Evolutionary conservation across 2,888 invertebrate species (phyloP), one percentile per base, ranked within the genome.

Genomic region (Eupithecia abbreviata): DNA sequence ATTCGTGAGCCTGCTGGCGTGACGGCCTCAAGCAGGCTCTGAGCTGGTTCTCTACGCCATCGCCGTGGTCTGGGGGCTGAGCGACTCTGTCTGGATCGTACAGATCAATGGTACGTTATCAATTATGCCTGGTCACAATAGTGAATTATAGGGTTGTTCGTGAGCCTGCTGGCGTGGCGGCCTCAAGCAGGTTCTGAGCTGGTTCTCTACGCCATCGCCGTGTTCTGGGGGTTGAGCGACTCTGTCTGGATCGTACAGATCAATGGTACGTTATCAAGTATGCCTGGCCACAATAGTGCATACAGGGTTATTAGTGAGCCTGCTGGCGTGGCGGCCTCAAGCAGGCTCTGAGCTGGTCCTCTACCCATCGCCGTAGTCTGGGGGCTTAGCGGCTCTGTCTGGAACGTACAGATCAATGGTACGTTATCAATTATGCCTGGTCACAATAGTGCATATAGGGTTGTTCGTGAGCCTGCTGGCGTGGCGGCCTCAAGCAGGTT

Each of bases 381-480:
- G 96, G 97, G 96, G 0, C 87, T 96, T 65, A 95, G 96, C 10
- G 97, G 97, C 86, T 96, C 96, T 0, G 92, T 96, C 7, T 96
- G 96, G 96, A 94, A 96, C 73, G 96, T 96, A 6, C 96, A 96
- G 85, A 95, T 96, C 7, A 96, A 96, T 83, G 96, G 96, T 96
- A 83, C 41, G 67, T 30, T 30, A 30, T 30, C 1, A 30, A 30
- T 30, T 30, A 30, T 30, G 30, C 30, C 30, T 30, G 30, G 30
- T 1, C 30, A 30, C 30, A 30, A 30, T 30, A 30, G 1, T 30
- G 30, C 30, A 30, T 30, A 30, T 1, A 30, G 30, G 30, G 30
- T 30, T 30, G 1, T 30, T 30, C 1, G 30, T 30, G 30, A 30
- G 30, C 30, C 30, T 30, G 30, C 30, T 30, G 30, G 30, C 30